phyloP scores from a whole-genome alignment of 2,113 vertebrate genomes.

The Cnemophilus loriae region DNA sequence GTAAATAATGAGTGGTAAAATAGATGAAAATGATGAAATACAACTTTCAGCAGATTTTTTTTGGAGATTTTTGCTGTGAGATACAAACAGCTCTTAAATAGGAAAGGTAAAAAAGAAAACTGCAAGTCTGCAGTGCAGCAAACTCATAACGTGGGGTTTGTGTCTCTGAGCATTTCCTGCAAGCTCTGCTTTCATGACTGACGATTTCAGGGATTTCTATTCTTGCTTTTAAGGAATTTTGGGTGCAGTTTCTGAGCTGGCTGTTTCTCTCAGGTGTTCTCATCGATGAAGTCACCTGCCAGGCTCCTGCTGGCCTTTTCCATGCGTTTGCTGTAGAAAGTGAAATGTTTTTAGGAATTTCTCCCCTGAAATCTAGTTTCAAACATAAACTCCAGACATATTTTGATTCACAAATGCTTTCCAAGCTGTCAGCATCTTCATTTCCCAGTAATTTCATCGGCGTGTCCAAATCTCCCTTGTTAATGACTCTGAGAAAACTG shows the following conservation, averaged over 20 bases:
- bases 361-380: neutral
- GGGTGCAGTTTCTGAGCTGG: neutral
- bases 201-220: rapidly evolving
- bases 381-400: neutral
- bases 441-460: neutral
- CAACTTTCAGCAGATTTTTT: neutral
- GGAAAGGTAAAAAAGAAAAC: neutral
- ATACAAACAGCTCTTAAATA: neutral
- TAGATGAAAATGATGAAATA: neutral
- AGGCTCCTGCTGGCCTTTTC: neutral
- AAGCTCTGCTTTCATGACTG: rapidly evolving
- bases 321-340: neutral
- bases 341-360: neutral
- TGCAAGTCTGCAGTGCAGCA: rapidly evolving
- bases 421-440: neutral
- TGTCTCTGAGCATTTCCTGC: neutral
- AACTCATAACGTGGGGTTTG: rapidly evolving
- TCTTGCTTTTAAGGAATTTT: neutral
- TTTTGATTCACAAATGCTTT: neutral
- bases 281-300: neutral
- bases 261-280: neutral
- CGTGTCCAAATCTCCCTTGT: constrained; percentile 22
- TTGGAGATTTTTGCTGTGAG: neutral
- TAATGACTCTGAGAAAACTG: constrained; percentile 63
- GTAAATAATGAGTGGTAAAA: rapidly evolving